Evolutionary conservation across 2,888 invertebrate species (phyloP).

Genomic region (Julus scanicus): DNA sequence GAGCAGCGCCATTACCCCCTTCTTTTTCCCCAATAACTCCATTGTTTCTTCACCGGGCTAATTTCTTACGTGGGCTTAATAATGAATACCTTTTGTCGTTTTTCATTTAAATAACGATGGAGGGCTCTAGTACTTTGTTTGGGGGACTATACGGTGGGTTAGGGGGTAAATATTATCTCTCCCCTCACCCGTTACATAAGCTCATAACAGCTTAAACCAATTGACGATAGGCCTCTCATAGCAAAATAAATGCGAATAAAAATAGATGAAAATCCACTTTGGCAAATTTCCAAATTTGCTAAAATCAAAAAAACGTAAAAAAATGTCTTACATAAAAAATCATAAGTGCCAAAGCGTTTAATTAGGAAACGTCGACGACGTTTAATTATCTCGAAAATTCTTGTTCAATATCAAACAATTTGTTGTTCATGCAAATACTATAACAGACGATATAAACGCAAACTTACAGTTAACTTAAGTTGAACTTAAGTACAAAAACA

Average conservation of each 20-base stretch:
- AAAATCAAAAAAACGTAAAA: not conserved
- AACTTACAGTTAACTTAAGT: no score
- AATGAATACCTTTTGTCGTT: slow-evolving; percentile 42
- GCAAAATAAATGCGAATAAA: slow-evolving; percentile 19
- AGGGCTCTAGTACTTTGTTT: not conserved
- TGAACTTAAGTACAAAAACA: no score
- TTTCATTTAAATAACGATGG: slow-evolving; percentile 36
- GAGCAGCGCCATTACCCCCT: not conserved
- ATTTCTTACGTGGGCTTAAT: slow-evolving; percentile 24
- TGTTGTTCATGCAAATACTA: not conserved
- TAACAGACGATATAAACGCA: not conserved
- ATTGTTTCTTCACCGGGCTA: slow-evolving; percentile 7
- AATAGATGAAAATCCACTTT: slow-evolving; percentile 39
- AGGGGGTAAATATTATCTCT: slow-evolving; percentile 4
- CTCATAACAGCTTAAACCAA: slow-evolving; percentile 30
- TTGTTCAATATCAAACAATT: not conserved
- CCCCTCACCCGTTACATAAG: not conserved
- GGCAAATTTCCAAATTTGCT: slow-evolving; percentile 25
- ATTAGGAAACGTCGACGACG: not conserved
- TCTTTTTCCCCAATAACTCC: not conserved
- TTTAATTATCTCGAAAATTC: slow-evolving; percentile 8
- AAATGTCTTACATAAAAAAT: not conserved
- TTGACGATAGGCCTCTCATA: not conserved
- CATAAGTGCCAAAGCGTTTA: slow-evolving; percentile 10
- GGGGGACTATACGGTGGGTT: not conserved